These are phyloP conservation scores for Mesodorylaimus sp. DNA, from an alignment of 2,888 invertebrate species.

Conservation along the genomic window DNA sequence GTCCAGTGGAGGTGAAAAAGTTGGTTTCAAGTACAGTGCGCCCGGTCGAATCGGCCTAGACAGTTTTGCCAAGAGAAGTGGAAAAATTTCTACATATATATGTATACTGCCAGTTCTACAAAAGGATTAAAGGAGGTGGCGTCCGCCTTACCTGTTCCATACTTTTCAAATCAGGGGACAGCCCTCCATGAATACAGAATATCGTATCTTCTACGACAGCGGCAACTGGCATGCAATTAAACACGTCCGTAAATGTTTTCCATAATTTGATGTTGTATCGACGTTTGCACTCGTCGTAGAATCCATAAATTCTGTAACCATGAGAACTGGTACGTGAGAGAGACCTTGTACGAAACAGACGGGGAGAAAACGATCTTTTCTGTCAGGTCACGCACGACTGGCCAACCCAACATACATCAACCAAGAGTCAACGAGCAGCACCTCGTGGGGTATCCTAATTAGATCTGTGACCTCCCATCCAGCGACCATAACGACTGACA, in stretches of 20 bases:
- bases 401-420: no score
- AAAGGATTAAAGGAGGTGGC: not conserved
- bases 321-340: not conserved
- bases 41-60: no score
- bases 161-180: constrained; percentile 37
- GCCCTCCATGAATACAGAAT: constrained; percentile 40
- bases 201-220: constrained; percentile 39
- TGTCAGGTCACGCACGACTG: not conserved
- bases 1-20: no score
- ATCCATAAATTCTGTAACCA: constrained; percentile 38
- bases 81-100: not conserved
- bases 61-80: no score
- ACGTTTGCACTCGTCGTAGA: constrained; percentile 40
- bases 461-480: no score
- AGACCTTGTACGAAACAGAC: not conserved
- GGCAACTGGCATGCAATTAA: constrained; percentile 40
- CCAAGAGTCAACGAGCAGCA: no score
- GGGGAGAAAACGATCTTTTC: not conserved
- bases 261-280: constrained; percentile 39
- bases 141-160: constrained; percentile 32
- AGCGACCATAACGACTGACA: no score
- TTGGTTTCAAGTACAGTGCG: no score
- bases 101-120: not conserved
- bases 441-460: no score
- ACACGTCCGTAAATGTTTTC: constrained; percentile 40